These are phyloP conservation scores for Chelonus formosanus DNA, from an alignment of 2,888 invertebrate genomes.

Conservation along the genomic window DNA sequence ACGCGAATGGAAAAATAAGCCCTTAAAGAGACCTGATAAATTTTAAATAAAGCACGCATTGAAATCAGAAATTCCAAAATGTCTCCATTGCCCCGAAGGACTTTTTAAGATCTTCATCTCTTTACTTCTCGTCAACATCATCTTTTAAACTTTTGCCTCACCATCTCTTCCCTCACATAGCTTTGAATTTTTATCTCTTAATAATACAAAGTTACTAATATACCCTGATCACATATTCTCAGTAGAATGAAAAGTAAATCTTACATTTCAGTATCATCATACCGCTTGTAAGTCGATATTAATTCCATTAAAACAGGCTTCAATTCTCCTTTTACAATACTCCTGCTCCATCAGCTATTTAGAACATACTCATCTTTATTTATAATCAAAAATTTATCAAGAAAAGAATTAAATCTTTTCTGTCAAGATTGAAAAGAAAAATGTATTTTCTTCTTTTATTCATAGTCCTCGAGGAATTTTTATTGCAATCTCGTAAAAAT, in stretches of 20 bases:
- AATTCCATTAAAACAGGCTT: slow-evolving; percentile 61
- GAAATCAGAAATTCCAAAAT: slow-evolving; percentile 56
- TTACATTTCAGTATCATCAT: slow-evolving; percentile 59
- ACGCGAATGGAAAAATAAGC: slow-evolving; percentile 62
- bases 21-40: slow-evolving; percentile 65
- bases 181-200: slow-evolving; percentile 61
- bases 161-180: slow-evolving; percentile 36
- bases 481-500: too few species aligned
- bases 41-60: slow-evolving; percentile 64
- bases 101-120: slow-evolving; percentile 50
- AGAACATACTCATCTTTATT: background rate
- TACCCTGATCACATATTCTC: slow-evolving; percentile 65
- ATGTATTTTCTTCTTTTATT: too few species aligned
- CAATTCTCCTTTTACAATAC: slow-evolving; percentile 16
- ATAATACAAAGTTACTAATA: slow-evolving; percentile 64
- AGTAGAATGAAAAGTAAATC: slow-evolving; percentile 62
- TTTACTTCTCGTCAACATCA: slow-evolving; percentile 5
- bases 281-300: slow-evolving; percentile 54
- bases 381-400: background rate
- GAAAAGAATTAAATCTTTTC: too few species aligned
- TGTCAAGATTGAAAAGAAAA: too few species aligned
- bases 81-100: slow-evolving; percentile 59
- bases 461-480: too few species aligned
- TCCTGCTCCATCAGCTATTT: slow-evolving; percentile 18
- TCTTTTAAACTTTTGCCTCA: slow-evolving; percentile 20